phyloP scores from a whole-genome alignment of 2,113 vertebrate genomes.

The Otocyon megalotis region DNA sequence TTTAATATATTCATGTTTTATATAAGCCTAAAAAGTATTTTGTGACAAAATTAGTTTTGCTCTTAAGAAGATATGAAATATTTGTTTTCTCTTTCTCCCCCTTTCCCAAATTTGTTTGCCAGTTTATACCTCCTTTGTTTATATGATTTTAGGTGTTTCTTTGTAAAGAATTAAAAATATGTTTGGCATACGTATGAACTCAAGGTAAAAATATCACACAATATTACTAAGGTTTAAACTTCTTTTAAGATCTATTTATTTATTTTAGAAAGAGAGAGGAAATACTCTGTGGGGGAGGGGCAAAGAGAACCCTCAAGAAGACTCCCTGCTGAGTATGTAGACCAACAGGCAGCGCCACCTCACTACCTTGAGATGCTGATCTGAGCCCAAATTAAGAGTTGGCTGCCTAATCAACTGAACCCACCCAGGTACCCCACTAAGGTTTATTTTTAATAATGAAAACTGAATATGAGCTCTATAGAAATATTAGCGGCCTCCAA shows the following conservation, averaged over 20 bases:
- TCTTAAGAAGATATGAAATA: background rate
- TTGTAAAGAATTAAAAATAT: background rate
- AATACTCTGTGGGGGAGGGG: background rate
- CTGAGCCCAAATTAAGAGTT: background rate
- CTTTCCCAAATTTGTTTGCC: background rate
- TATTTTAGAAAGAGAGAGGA: background rate
- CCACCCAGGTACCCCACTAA: background rate
- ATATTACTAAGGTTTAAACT: background rate
- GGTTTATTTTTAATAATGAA: background rate
- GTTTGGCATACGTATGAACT: slow-evolving; percentile 6
- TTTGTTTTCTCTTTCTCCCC: background rate
- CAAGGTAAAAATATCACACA: background rate
- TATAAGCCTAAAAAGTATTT: background rate
- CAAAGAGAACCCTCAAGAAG: background rate
- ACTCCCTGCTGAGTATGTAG: background rate
- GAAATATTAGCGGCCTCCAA: background rate
- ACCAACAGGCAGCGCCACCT: background rate
- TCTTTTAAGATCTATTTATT: background rate
- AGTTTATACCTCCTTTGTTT: background rate
- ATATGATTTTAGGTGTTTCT: background rate
- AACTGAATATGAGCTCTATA: background rate
- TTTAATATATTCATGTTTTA: background rate
- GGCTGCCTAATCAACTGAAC: background rate
- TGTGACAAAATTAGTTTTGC: background rate
- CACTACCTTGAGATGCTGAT: background rate